Evolutionary conservation across 2,888 invertebrate genomes (phyloP).

Genomic region (Tineola bisselliella): DNA sequence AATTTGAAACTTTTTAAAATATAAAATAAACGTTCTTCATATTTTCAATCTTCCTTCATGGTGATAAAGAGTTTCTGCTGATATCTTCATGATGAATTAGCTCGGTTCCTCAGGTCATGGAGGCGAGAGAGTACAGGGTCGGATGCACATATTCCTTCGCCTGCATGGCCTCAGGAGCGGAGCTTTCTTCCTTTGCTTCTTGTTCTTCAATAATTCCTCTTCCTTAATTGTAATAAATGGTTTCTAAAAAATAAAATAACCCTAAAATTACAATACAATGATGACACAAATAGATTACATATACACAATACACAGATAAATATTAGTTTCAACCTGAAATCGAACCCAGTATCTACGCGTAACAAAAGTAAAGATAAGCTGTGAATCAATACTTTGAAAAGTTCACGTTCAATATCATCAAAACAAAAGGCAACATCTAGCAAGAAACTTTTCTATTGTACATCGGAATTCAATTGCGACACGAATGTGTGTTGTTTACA

Average conservation of each 20-base stretch:
- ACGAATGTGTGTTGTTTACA: neutral
- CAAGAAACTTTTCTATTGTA: neutral
- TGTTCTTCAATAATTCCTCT: neutral
- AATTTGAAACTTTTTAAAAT: no score
- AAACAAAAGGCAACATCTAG: no score
- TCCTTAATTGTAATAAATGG: no score
- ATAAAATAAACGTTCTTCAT: no score
- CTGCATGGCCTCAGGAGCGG: conserved; percentile 59
- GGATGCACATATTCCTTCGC: conserved; percentile 66
- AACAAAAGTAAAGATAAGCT: no score
- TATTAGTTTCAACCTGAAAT: no score
- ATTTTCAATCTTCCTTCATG: neutral
- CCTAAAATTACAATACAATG: no score
- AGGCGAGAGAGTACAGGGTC: conserved; percentile 66
- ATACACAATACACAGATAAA: no score
- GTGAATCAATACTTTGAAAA: neutral
- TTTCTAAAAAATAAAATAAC: no score
- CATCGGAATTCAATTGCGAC: neutral
- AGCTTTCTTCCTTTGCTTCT: conserved; percentile 22
- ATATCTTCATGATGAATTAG: conserved; percentile 28
- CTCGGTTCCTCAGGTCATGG: conserved; percentile 64
- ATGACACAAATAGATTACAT: no score
- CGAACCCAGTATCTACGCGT: no score
- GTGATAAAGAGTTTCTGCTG: neutral
- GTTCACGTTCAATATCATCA: neutral